Percentiles rank a stretch among this genome's conserved stretches.
These are phyloP conservation scores for Muscicapa comitata DNA, from an alignment of 2,797 vertebrate genomes.

Conservation along the genomic window DNA sequence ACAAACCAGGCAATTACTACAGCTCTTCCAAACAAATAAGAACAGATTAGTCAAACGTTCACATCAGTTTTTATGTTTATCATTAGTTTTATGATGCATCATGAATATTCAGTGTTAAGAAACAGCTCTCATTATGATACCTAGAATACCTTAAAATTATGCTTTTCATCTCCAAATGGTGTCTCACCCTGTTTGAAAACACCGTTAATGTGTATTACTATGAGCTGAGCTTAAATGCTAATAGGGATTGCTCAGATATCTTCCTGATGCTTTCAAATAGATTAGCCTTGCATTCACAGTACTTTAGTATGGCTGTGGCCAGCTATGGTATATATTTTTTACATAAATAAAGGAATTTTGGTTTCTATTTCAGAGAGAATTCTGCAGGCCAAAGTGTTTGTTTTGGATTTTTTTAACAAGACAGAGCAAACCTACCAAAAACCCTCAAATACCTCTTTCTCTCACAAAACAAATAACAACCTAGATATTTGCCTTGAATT, in stretches of 20 bases:
- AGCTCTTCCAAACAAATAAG: slow-evolving; percentile 84
- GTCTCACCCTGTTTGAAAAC: slow-evolving; percentile 50
- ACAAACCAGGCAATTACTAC: slow-evolving; percentile 78
- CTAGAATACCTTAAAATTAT: slow-evolving; percentile 76
- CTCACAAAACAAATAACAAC: background rate
- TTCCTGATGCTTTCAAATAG: background rate
- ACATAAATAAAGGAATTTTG: background rate
- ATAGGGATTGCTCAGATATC: background rate
- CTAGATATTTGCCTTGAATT: background rate
- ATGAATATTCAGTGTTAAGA: slow-evolving; percentile 78
- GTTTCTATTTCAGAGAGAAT: background rate
- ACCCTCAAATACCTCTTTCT: background rate
- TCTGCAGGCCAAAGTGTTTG: background rate
- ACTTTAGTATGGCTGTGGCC: background rate
- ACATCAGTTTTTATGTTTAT: slow-evolving; percentile 84
- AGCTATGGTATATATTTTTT: background rate
- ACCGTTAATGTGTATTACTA: slow-evolving; percentile 46
- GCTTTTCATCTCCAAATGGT: slow-evolving; percentile 65
- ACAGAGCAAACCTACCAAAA: background rate
- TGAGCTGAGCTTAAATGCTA: slow-evolving; percentile 19
- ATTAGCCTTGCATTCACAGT: slow-evolving; percentile 7
- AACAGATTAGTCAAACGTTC: slow-evolving; percentile 82
- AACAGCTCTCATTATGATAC: slow-evolving; percentile 74
- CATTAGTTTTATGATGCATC: slow-evolving; percentile 78
- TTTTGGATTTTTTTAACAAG: background rate